Conservation (phyloP, 2,888 invertebrate species). For the Dichetophora obliterata region DNA sequence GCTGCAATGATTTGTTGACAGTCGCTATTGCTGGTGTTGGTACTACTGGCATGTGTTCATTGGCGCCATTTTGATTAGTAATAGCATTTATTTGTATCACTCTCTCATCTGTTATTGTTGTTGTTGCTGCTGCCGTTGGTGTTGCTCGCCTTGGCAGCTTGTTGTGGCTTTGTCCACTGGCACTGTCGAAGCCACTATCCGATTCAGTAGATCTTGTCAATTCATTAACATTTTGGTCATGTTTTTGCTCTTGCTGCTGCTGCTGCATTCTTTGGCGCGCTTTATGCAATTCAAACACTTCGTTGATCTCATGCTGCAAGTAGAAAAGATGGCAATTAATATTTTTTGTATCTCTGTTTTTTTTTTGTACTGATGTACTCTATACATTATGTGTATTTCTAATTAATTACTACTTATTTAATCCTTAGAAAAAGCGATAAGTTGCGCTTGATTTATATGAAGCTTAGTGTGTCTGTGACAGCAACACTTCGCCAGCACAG, state of each 20-base stretch:
- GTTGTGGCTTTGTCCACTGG: constrained; percentile 48
- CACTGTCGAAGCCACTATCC: constrained; percentile 64
- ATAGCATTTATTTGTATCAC: constrained; percentile 47
- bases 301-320: constrained; percentile 69
- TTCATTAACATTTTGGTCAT: constrained; percentile 58
- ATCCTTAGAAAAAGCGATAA: constrained; percentile 2
- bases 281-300: constrained; percentile 68
- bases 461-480: constrained; percentile 8
- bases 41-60: constrained; percentile 37
- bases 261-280: constrained; percentile 59
- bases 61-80: constrained; percentile 42
- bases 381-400: background rate
- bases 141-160: constrained; percentile 44
- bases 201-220: constrained; percentile 65
- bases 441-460: constrained; percentile 32
- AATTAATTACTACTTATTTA: constrained; percentile 20
- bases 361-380: background rate
- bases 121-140: constrained; percentile 39
- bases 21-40: constrained; percentile 33
- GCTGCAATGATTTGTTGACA: constrained; percentile 42
- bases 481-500: constrained; percentile 10
- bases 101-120: constrained; percentile 33
- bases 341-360: background rate
- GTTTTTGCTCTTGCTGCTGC: constrained; percentile 48
- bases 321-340: constrained; percentile 21